Percentiles rank a stretch among this genome's conserved stretches.
Conservation (phyloP, 2,888 invertebrate genomes). For the Embidobia sp. region DNA sequence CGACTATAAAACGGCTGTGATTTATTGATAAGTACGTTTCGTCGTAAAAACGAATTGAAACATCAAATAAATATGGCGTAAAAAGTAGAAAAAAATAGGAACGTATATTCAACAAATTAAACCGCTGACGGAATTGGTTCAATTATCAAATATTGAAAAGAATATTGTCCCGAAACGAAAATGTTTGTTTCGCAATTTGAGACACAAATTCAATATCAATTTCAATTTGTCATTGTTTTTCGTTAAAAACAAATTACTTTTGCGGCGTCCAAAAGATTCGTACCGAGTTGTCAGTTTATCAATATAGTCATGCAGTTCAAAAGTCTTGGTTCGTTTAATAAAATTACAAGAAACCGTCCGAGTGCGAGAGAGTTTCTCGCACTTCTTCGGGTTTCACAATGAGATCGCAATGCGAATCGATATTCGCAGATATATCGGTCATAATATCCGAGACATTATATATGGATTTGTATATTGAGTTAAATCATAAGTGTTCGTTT, state of each 20-base stretch:
- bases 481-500: too few species aligned
- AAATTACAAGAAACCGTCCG: slow-evolving; percentile 25
- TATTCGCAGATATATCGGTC: slow-evolving; percentile 26
- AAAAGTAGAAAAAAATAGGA: slow-evolving; percentile 34
- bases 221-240: slow-evolving; percentile 9
- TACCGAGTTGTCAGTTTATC: slow-evolving; percentile 1
- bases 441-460: slow-evolving; percentile 38
- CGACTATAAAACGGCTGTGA: slow-evolving; percentile 28
- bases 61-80: slow-evolving; percentile 23
- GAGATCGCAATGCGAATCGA: slow-evolving; percentile 46
- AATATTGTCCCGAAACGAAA: not conserved
- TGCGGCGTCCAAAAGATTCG: not conserved
- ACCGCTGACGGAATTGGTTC: slow-evolving; percentile 15
- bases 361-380: slow-evolving; percentile 3
- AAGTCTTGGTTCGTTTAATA: slow-evolving; percentile 19
- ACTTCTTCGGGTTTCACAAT: slow-evolving; percentile 26
- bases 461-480: slow-evolving; percentile 43
- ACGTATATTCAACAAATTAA: slow-evolving; percentile 18
- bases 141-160: not conserved
- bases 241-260: slow-evolving; percentile 14
- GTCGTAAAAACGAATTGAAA: slow-evolving; percentile 15
- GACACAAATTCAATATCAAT: slow-evolving; percentile 10
- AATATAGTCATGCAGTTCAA: slow-evolving; percentile 5
- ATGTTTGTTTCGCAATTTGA: not conserved
- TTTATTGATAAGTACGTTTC: slow-evolving; percentile 40